A percentile compares a stretch with the other conserved stretches of the same genome.
phyloP scores from a whole-genome alignment of 1,140 invertebrate genomes.

The Streblospio benedicti region DNA sequence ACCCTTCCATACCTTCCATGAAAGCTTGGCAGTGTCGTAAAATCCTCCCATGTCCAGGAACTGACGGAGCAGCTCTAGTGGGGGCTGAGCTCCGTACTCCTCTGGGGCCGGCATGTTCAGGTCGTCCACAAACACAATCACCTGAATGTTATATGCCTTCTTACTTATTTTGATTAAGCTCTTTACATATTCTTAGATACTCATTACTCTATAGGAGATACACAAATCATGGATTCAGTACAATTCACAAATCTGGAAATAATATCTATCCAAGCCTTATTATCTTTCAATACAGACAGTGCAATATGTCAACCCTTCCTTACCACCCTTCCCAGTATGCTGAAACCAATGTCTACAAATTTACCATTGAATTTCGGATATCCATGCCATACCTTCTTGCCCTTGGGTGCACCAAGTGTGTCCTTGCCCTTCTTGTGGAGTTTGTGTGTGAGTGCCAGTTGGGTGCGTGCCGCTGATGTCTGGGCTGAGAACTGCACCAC shows the following conservation, averaged over 20 bases:
- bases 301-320: too few relatives aligned
- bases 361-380: background rate
- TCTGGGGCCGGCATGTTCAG: conserved; percentile 50
- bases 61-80: conserved; percentile 56
- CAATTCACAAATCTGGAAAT: background rate
- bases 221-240: background rate
- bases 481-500: conserved; percentile 42
- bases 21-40: conserved; percentile 73
- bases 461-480: conserved; percentile 34
- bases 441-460: conserved; percentile 40
- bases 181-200: background rate
- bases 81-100: conserved; percentile 44
- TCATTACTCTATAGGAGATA: too few relatives aligned
- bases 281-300: too few relatives aligned
- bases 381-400: conserved; percentile 30
- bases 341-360: too few relatives aligned
- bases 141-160: too few relatives aligned
- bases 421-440: conserved; percentile 45
- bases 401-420: conserved; percentile 38
- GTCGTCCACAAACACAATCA: conserved; percentile 47
- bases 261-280: too few relatives aligned
- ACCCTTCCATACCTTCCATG: conserved; percentile 77
- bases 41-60: conserved; percentile 70
- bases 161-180: background rate
- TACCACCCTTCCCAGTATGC: too few relatives aligned